Conservation (phyloP, 2,888 invertebrate genomes). For the Apamea crenata region DNA sequence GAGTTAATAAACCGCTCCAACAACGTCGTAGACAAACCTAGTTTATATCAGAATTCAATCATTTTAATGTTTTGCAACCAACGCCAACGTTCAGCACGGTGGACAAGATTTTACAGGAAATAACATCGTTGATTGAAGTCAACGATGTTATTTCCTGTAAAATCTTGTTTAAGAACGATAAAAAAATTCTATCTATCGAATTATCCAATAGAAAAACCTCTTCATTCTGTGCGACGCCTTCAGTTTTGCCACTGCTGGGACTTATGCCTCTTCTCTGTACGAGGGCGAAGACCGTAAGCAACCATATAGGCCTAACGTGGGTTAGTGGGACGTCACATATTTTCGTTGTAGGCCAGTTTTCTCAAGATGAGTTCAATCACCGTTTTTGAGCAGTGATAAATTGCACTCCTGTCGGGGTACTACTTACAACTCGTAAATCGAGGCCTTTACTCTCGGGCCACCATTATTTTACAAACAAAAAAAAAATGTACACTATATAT, state of each 20-base stretch:
- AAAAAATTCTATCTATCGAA: background rate
- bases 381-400: background rate
- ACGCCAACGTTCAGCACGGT: background rate
- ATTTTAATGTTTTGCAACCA: background rate
- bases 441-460: background rate
- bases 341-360: background rate
- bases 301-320: background rate
- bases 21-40: background rate
- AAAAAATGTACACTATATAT: background rate
- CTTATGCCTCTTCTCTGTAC: background rate
- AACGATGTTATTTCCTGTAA: constrained; percentile 8
- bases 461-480: background rate
- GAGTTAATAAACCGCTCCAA: background rate
- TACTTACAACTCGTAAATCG: background rate
- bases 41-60: constrained; percentile 24
- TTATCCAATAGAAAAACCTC: constrained; percentile 1
- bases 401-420: background rate
- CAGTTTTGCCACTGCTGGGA: background rate
- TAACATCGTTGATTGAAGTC: background rate
- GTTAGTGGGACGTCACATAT: background rate
- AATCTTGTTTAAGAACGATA: background rate
- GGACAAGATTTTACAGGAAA: background rate
- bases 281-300: background rate
- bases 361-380: background rate
- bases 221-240: background rate